Conservation (phyloP, 2,797 vertebrate species). For the Cryptoprocta ferox region DNA sequence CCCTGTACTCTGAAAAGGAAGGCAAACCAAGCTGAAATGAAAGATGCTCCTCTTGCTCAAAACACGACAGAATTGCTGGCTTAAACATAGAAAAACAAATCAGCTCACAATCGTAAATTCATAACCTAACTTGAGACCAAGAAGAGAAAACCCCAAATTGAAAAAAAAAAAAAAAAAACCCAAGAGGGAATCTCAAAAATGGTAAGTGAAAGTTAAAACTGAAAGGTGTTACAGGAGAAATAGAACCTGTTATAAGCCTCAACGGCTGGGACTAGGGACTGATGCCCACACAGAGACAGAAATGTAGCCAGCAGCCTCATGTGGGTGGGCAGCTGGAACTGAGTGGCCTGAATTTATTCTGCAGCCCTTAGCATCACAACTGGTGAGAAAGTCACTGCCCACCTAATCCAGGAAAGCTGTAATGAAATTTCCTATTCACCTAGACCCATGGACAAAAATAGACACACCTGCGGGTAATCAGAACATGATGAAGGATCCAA, state of each 20-base stretch:
- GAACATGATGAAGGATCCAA: background rate
- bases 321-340: background rate
- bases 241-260: background rate
- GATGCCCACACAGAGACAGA: background rate
- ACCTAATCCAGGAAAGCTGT: background rate
- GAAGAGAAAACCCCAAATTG: slow-evolving; percentile 14
- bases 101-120: background rate
- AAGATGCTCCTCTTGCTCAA: background rate
- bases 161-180: background rate
- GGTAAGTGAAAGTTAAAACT: slow-evolving; percentile 34
- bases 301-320: background rate
- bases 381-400: background rate
- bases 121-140: background rate
- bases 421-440: background rate
- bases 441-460: background rate
- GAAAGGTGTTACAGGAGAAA: background rate
- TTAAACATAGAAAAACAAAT: background rate
- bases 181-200: background rate
- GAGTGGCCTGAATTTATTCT: background rate
- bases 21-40: background rate
- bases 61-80: background rate
- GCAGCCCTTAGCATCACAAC: background rate
- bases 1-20: background rate
- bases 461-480: background rate
- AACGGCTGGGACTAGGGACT: background rate